A percentile compares a stretch with the other conserved stretches of the same genome.
Evolutionary conservation across 2,797 vertebrate genomes (phyloP).

Genomic region (Acanthis flammea): DNA sequence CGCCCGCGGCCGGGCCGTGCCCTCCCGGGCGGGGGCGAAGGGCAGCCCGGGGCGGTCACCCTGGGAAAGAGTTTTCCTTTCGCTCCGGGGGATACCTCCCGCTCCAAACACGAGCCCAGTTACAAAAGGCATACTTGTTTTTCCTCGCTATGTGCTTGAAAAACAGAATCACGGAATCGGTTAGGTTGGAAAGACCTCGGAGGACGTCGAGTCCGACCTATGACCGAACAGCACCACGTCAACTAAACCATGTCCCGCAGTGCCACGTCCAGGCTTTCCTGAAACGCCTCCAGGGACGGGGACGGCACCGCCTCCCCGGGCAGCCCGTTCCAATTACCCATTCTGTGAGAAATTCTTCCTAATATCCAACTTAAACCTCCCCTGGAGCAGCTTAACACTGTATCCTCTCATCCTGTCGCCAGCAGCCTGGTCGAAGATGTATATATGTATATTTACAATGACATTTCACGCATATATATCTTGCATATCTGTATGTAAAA

Average conservation of each 20-base stretch:
- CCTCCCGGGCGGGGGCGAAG: neutral
- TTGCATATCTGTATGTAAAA: neutral
- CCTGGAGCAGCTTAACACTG: too few relatives aligned
- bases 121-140: rapidly evolving
- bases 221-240: neutral
- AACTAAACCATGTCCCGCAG: neutral
- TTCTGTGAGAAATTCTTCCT: neutral
- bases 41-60: neutral
- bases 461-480: neutral
- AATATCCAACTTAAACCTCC: neutral
- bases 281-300: neutral
- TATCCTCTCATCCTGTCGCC: neutral
- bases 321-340: neutral
- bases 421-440: neutral
- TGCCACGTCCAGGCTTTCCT: neutral
- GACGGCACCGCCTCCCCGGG: neutral
- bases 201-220: neutral
- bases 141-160: neutral
- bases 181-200: neutral
- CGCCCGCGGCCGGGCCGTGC: neutral
- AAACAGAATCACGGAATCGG: neutral
- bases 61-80: rapidly evolving
- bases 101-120: rapidly evolving
- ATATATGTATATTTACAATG: rapidly evolving
- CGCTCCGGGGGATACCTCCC: rapidly evolving